Base-by-base conservation (phyloP, 53 echinoderm and acorn worm species). In the Echinometra lucunter region DNA sequence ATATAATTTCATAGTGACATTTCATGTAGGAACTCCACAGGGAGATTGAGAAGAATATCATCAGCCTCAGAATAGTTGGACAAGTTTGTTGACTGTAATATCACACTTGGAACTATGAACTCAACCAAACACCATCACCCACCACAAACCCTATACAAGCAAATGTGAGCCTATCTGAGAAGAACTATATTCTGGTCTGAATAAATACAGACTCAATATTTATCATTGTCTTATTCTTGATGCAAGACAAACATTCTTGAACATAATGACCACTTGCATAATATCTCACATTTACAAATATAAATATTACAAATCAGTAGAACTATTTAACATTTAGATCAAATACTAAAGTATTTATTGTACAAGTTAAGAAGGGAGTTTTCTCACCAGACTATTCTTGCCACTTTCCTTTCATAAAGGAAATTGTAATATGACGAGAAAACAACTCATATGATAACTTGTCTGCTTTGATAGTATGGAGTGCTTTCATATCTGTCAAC, bases 71-170 rank as follows among this genome's bases (percentile, higher is more conserved):
- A 8, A 30, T 47, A 44, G 25, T 47, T 83, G 83, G 11, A 72
- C 32, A 32, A 72, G 83, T 83, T 47, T 83, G 47, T 83, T 83
- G 83, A 83, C 83, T 45, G 83, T 83, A 83, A 83, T 42, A 83
- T 83, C 47, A 83, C 45, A 45, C 83, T 83, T 83, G 83, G n/a
- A 83, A 83, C 83, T n/a, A 21, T 83, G 83, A 83, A 83, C 83
- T 47, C 44, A 11, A 45, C 44, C 83, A 45, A 44, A 83, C 83
- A 83, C 83, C 47, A 83, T 47, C 83, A 83, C 78, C 17, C 12
- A 23, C 25, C 63, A 34, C 70, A 12, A 28, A 32, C 72, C 72
- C 35, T 13, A 72, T 35, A 3, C 13, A 35, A 30, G 37, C 72
- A 72, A 35, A 72, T 34, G 11, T 25, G 4, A 72, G 72, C 35